Conservation (phyloP, 2,113 vertebrate genomes). For the Myotis brandtii region DNA sequence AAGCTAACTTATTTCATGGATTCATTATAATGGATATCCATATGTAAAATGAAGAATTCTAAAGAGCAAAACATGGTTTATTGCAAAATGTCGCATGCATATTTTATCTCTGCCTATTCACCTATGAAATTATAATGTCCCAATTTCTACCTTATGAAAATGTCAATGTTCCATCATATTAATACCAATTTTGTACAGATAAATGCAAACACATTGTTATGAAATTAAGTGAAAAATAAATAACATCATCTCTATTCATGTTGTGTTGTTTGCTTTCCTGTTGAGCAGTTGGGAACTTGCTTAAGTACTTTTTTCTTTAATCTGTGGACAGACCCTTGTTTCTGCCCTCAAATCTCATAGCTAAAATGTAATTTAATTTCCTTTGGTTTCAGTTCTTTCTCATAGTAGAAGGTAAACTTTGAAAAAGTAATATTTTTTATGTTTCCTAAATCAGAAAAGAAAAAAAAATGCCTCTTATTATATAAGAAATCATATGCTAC, state of each 20-base stretch:
- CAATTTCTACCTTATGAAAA: neutral
- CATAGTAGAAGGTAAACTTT: neutral
- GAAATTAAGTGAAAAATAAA: neutral
- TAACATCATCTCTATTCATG: neutral
- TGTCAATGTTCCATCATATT: neutral
- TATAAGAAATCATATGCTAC: neutral
- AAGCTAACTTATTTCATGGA: neutral
- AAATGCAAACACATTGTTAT: neutral
- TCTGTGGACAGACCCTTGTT: neutral
- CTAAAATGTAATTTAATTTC: neutral
- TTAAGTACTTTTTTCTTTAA: neutral
- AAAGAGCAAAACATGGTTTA: constrained; percentile 14
- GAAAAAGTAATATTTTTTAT: neutral
- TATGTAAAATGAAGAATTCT: neutral
- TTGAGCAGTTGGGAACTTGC: neutral
- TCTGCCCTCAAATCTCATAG: neutral
- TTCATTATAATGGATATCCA: neutral
- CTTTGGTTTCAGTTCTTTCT: neutral
- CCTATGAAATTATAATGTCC: neutral
- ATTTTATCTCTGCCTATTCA: neutral
- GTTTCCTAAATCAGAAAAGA: neutral
- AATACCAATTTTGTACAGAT: neutral
- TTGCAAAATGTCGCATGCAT: neutral
- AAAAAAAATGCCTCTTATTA: neutral
- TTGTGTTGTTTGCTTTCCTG: neutral